Percentiles rank a stretch among this genome's conserved stretches.
These are phyloP conservation scores for Echinarachnius parma DNA, from an alignment of 53 echinoderm and acorn worm species.

Conservation along the genomic window DNA sequence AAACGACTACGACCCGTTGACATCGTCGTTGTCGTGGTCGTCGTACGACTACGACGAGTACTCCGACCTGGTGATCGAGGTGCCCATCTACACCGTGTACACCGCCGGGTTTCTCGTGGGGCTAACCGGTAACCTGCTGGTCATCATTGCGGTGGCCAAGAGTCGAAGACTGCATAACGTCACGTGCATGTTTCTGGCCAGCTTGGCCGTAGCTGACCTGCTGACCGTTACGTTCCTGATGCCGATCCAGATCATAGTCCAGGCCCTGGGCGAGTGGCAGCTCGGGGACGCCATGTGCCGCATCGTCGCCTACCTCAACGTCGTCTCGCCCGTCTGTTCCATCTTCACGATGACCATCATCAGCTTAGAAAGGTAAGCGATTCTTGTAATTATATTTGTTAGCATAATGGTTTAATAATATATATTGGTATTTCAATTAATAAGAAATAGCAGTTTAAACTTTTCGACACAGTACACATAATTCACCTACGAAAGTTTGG, in stretches of 20 bases:
- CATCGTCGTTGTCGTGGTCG: constrained; percentile 8
- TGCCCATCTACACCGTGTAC: constrained; percentile 50
- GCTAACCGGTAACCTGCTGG: constrained; percentile 66
- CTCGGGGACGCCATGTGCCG: constrained; percentile 59
- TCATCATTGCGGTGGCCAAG: constrained; percentile 65
- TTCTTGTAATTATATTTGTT: no score
- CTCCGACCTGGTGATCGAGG: neutral
- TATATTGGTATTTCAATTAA: no score
- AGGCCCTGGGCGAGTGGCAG: constrained; percentile 33
- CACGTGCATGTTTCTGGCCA: constrained; percentile 64
- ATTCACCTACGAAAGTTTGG: no score
- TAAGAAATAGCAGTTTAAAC: no score
- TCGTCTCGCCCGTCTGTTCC: constrained; percentile 64
- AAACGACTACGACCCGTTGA: no score
- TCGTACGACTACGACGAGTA: neutral
- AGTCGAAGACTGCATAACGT: constrained; percentile 69
- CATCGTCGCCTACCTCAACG: constrained; percentile 36
- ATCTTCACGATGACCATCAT: constrained; percentile 67
- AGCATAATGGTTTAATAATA: no score
- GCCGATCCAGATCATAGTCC: constrained; percentile 50
- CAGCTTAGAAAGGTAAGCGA: constrained; percentile 73
- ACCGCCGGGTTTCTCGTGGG: constrained; percentile 52
- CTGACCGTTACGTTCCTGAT: constrained; percentile 54
- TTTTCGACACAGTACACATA: no score
- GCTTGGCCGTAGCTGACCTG: constrained; percentile 71